Base-by-base conservation (phyloP, 2,888 invertebrate species). In the Phania funesta region DNA sequence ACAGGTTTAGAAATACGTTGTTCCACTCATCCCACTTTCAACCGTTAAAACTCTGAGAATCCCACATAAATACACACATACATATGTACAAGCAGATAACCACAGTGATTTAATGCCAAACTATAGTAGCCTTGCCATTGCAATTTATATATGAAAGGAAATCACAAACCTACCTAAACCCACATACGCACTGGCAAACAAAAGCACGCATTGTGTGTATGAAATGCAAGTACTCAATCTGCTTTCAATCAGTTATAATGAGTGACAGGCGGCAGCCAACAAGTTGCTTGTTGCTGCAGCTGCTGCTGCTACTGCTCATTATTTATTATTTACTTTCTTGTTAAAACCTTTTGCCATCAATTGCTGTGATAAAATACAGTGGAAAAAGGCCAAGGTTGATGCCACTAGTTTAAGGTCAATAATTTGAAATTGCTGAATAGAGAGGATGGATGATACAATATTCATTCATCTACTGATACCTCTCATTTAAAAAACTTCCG, bases 311-410 rank as follows among this genome's bases (percentile, higher is more conserved):
- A 16, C n/a, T 18, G 16, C 32, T 46, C 54, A 56, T 50, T 64
- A 44, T 73, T 73, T 54, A 7, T 54, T 75, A 52, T 74, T 80
- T 62, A 64, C 56, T 58, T 71, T 48, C 41, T 48, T 73, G 35
- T 41, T 46, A 46, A 48, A 52, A 62, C 38, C 20, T 58, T 26
- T 60, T 64, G n/a, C n/a, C n/a, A 74, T 74, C 74, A 78, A 74
- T 74, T 20, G 20, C 64, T 68, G 68, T 68, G 67, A 68, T 44
- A 76, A 52, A 48, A 46, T 46, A 29, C 7, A 64, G 58, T 32
- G 13, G n/a, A 48, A 71, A 78, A 82, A 82, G 81, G 81, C 73
- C 81, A 82, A 82, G 81, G 81, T 78, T 78, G 46, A 60, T 18
- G 50, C 11, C 50, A 48, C n/a, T 35, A 73, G 78, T 78, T 71